These are phyloP conservation scores for Arenicola marina DNA, from an alignment of 2,888 invertebrate species.

Conservation along the genomic window DNA sequence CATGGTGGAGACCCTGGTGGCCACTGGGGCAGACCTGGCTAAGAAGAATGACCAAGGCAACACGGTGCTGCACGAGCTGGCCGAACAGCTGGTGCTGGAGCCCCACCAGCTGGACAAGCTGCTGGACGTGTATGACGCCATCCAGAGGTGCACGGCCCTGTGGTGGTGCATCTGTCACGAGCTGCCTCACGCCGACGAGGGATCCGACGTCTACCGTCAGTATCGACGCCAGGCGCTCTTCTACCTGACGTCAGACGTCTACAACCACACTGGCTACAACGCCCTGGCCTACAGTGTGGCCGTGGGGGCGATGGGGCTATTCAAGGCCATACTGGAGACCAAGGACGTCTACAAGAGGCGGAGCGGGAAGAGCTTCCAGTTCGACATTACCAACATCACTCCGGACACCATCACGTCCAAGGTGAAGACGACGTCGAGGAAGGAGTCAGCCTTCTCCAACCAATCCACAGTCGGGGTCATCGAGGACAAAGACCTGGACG, in stretches of 20 bases:
- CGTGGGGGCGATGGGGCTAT: slow-evolving; percentile 41
- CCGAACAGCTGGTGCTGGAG: slow-evolving; percentile 34
- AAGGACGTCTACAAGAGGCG: slow-evolving; percentile 43
- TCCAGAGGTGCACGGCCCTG: slow-evolving; percentile 23
- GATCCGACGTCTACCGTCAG: slow-evolving; percentile 27
- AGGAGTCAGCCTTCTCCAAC: neutral
- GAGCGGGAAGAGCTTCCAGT: slow-evolving; percentile 21
- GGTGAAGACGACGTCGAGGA: neutral
- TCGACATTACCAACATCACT: slow-evolving; percentile 45
- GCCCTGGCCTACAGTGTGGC: slow-evolving; percentile 46
- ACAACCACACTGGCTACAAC: slow-evolving; percentile 42
- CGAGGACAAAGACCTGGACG: neutral
- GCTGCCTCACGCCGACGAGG: slow-evolving; percentile 39
- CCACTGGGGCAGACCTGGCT: slow-evolving; percentile 43
- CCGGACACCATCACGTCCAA: slow-evolving; percentile 22
- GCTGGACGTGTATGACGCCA: slow-evolving; percentile 27
- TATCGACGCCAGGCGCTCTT: slow-evolving; percentile 40
- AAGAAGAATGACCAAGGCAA: slow-evolving; percentile 43
- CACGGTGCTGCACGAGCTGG: slow-evolving; percentile 48
- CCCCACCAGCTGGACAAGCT: slow-evolving; percentile 26
- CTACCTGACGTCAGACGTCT: slow-evolving; percentile 39
- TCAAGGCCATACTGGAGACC: slow-evolving; percentile 44
- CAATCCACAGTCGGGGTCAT: slow-evolving; percentile 3
- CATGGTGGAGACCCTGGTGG: slow-evolving; percentile 38
- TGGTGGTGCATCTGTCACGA: slow-evolving; percentile 51